Conservation (phyloP, 2,113 vertebrate genomes). For the Notiomystis cincta region DNA sequence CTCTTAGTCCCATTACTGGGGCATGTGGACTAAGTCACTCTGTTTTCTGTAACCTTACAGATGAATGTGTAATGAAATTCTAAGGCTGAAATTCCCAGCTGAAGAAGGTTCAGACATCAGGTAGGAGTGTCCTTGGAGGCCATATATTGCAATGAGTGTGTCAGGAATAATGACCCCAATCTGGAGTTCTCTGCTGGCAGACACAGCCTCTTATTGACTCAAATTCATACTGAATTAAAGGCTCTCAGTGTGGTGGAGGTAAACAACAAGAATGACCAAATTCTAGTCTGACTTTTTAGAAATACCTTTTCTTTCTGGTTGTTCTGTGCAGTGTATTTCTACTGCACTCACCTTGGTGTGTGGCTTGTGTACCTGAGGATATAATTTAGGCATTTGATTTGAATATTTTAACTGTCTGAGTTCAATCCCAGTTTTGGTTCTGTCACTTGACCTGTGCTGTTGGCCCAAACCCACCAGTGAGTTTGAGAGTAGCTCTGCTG, state of each 20-base stretch:
- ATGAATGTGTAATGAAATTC: background rate
- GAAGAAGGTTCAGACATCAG: background rate
- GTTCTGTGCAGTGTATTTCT: background rate
- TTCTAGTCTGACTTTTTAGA: background rate
- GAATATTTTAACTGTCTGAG: background rate
- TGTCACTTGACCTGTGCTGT: fast-evolving
- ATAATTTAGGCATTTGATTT: background rate
- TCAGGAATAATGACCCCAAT: background rate
- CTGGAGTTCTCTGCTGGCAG: background rate
- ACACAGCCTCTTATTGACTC: background rate
- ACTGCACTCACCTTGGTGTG: background rate
- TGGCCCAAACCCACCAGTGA: background rate
- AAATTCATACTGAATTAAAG: background rate
- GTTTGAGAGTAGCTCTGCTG: background rate
- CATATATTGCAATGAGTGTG: background rate
- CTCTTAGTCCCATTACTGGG: background rate
- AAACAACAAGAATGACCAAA: background rate
- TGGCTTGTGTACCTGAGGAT: background rate
- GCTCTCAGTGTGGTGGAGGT: background rate
- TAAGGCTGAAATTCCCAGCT: background rate
- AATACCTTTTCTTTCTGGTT: background rate
- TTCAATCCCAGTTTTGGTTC: background rate
- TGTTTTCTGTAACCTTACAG: background rate
- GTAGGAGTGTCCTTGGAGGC: background rate
- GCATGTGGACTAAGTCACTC: background rate